Evolutionary conservation across 2,113 vertebrate species (phyloP).

Genomic region (Eublepharis macularius): DNA sequence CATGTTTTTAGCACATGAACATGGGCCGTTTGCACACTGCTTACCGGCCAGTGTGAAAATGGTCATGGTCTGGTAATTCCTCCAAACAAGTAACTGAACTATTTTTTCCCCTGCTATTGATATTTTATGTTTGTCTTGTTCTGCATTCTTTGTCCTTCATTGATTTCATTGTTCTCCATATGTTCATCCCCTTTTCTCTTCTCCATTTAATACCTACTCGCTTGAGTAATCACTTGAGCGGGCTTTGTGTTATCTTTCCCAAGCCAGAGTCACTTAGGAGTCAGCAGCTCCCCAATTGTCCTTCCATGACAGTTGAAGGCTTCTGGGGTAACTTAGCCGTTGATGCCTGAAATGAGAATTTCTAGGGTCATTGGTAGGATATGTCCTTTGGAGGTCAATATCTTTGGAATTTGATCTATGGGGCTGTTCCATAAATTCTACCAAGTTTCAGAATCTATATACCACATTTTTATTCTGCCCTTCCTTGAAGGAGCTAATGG

Average conservation of each 20-base stretch:
- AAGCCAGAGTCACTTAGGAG: conserved; percentile 47
- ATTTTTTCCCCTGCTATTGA: background rate
- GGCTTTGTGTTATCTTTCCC: conserved; percentile 50
- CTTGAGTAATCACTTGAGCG: conserved; percentile 54
- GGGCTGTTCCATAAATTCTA: background rate
- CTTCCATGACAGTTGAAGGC: conserved; percentile 44
- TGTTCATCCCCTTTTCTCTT: conserved; percentile 40
- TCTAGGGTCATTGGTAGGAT: conserved; percentile 15
- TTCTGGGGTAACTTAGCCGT: conserved; percentile 48
- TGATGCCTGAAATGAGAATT: conserved; percentile 49
- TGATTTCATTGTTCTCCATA: conserved; percentile 31
- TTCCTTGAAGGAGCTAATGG: too few relatives aligned
- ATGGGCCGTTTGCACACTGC: too few relatives aligned
- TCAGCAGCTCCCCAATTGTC: conserved; percentile 43
- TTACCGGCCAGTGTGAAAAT: too few relatives aligned
- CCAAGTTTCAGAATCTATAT: background rate
- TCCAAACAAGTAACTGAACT: background rate
- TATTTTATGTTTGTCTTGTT: conserved; percentile 40
- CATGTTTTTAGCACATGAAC: background rate
- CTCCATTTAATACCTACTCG: conserved; percentile 56
- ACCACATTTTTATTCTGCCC: too few relatives aligned
- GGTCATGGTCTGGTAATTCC: background rate
- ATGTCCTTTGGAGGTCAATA: conserved; percentile 17
- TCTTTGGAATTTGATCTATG: conserved; percentile 28
- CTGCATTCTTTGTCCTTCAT: conserved; percentile 22